Base-by-base conservation (phyloP, 2,888 invertebrate species). In the Aethes cnicana region DNA sequence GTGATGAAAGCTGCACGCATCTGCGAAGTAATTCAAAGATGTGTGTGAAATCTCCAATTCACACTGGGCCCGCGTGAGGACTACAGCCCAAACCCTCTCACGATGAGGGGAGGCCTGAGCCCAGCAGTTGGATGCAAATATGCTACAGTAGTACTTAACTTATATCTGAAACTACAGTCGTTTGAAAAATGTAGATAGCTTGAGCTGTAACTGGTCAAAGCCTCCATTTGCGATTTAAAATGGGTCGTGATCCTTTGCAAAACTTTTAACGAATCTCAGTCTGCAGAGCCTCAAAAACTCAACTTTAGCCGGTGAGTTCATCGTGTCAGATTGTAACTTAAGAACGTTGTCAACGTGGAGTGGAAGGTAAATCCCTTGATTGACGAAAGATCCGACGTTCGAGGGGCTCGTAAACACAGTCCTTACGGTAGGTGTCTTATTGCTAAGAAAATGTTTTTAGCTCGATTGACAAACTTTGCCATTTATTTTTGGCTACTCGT, bases 321-420 rank as follows among this genome's bases (percentile, higher is more conserved):
- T 75, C 77, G 81, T 76, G 77, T 84, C 83, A 68, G 63, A 75
- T 83, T 82, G 84, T 84, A 84, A 84, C 75, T 54, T 78, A 77
- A 84, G 84, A 84, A 81, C 76, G 73, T 84, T 83, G 83, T 82
- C 81, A 76, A 68, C 72, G 71, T 81, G 73, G 72, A 83, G 84
- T 78, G 81, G 79, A 79, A 81, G 74, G 77, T 76, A 84, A 85
- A 83, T 83, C 85, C 81, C 71, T 75, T 82, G 83, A 85, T 85
- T 85, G 86, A 83, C 84, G 76, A 83, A 84, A 80, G 72, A 74
- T 74, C 71, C 68, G 65, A 59, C 63, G 62, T 70, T 69, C 60
- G 64, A 72, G 73, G 77, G 77, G 68, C 63, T 66, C 73, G 76
- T 77, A 82, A 81, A 77, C 68, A 76, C 65, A 63, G 60, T 58